Percentiles rank a stretch among this genome's conserved stretches.
Conservation (phyloP, 2,888 invertebrate species). For the Osmoderma eremita region DNA sequence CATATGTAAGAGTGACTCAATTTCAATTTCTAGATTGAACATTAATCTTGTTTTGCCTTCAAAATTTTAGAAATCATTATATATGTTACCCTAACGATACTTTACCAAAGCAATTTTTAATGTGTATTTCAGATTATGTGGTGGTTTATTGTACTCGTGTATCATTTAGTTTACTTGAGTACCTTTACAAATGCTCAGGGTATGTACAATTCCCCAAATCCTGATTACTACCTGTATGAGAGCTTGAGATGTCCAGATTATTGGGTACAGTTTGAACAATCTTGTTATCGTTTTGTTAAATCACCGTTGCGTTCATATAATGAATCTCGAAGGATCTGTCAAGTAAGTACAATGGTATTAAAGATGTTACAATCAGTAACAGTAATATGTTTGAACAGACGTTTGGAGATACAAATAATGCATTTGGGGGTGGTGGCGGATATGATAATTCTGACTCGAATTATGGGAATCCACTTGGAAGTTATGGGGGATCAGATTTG, state of each 20-base stretch:
- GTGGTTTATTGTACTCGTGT: conserved; percentile 11
- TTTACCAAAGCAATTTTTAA: not conserved
- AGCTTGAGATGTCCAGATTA: conserved; percentile 79
- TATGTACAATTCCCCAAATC: conserved; percentile 40
- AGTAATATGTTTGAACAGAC: conserved; percentile 2
- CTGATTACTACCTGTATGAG: conserved; percentile 55
- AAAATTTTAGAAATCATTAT: not conserved
- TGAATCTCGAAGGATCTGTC: conserved; percentile 86
- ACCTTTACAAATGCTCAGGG: conserved; percentile 37
- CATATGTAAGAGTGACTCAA: conserved; percentile 15
- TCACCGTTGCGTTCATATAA: conserved; percentile 83
- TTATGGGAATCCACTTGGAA: conserved; percentile 8
- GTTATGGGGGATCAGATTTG: conserved; percentile 74
- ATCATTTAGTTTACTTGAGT: conserved; percentile 15
- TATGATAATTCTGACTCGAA: conserved; percentile 13
- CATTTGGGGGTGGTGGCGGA: not conserved
- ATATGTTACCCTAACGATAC: not conserved
- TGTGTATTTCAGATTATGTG: conserved; percentile 31
- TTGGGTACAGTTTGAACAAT: conserved; percentile 84
- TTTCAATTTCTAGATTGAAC: not conserved
- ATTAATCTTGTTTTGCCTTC: not conserved
- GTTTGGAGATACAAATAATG: conserved; percentile 12
- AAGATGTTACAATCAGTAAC: not conserved
- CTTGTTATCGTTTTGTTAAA: conserved; percentile 90
- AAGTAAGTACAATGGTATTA: conserved; percentile 55